phyloP scores from a whole-genome alignment of 2,888 invertebrate species.

The Plusia festucae region DNA sequence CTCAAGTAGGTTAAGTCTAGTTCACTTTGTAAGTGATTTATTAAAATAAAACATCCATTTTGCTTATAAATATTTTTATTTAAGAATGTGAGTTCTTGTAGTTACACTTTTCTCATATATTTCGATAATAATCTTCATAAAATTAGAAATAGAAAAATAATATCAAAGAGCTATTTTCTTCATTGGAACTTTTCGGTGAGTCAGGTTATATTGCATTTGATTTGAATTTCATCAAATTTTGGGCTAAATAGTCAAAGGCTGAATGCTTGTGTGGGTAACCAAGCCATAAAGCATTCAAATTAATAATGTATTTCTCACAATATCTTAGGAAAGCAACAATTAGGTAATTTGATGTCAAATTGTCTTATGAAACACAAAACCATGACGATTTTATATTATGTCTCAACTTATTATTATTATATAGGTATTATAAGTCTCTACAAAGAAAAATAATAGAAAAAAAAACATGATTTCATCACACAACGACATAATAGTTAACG shows the following conservation, averaged over 20 bases:
- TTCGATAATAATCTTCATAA: slow-evolving; percentile 86
- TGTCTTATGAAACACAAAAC: slow-evolving; percentile 77
- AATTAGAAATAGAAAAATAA: slow-evolving; percentile 90
- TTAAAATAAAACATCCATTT: slow-evolving; percentile 75
- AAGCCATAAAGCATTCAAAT: slow-evolving; percentile 57
- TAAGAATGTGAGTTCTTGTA: slow-evolving; percentile 85
- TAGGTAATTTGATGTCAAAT: slow-evolving; percentile 70
- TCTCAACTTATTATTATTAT: slow-evolving; percentile 79
- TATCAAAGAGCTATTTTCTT: slow-evolving; percentile 86
- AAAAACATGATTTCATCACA: slow-evolving; percentile 84
- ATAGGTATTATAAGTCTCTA: slow-evolving; percentile 75
- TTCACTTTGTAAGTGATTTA: slow-evolving; percentile 42
- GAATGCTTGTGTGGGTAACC: slow-evolving; percentile 53
- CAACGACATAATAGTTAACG: slow-evolving; percentile 72
- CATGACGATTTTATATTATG: slow-evolving; percentile 79
- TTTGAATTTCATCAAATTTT: slow-evolving; percentile 61
- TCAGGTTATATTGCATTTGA: slow-evolving; percentile 70
- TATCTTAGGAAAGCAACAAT: slow-evolving; percentile 73
- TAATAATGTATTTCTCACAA: slow-evolving; percentile 62
- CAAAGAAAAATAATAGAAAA: slow-evolving; percentile 70
- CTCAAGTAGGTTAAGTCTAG: slow-evolving; percentile 46
- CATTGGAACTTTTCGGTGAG: slow-evolving; percentile 84
- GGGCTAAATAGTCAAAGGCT: slow-evolving; percentile 65
- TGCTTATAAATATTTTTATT: slow-evolving; percentile 88
- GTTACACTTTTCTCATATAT: slow-evolving; percentile 85